Evolutionary conservation across 2,113 vertebrate genomes (phyloP).

Genomic region (Chelonoidis abingdonii): DNA sequence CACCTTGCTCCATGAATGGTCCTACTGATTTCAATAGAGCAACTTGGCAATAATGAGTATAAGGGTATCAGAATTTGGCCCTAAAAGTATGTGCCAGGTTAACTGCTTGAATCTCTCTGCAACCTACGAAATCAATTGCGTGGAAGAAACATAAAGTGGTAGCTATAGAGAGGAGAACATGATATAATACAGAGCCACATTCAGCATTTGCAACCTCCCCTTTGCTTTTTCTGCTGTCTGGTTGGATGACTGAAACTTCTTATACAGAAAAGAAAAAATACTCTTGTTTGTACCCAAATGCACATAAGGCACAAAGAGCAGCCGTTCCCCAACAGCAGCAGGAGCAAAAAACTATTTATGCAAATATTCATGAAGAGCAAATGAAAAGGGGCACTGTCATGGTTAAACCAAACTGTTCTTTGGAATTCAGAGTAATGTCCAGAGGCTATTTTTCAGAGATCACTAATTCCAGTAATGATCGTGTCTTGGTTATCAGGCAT

Average conservation of each 20-base stretch:
- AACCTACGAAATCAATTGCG: not conserved
- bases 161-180: not conserved
- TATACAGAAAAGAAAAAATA: not conserved
- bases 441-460: not conserved
- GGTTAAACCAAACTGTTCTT: not conserved
- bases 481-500: not conserved
- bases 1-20: fast-evolving
- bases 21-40: not conserved
- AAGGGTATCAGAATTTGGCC: not conserved
- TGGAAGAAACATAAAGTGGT: not conserved
- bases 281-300: not conserved
- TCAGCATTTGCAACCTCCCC: not conserved
- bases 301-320: not conserved
- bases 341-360: not conserved
- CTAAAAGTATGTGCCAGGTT: not conserved
- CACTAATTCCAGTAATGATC: not conserved
- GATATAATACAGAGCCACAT: not conserved
- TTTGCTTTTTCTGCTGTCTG: not conserved
- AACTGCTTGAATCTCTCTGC: not conserved
- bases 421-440: not conserved
- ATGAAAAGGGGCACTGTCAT: not conserved
- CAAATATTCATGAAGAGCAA: not conserved
- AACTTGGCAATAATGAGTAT: not conserved
- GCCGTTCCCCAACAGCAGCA: not conserved
- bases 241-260: not conserved